A percentile compares a stretch with the other conserved stretches of the same genome.
These are phyloP conservation scores for Colinus virginianus DNA, from an alignment of 2,113 vertebrate species.

Conservation along the genomic window DNA sequence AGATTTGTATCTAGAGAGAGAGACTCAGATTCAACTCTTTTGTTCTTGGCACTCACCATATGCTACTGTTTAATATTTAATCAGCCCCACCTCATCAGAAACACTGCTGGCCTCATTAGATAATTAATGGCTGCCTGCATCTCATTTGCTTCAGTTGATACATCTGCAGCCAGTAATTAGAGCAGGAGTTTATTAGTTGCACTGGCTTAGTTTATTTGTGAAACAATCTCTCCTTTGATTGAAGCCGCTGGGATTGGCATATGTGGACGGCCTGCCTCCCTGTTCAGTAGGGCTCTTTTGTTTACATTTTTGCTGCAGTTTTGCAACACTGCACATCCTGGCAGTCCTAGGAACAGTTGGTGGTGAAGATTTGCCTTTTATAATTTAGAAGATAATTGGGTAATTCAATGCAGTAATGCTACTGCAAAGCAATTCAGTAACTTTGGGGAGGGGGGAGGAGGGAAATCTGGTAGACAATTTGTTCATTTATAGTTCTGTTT, in stretches of 20 bases:
- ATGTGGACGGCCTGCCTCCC: slow-evolving; percentile 76
- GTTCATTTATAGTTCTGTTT: slow-evolving; percentile 36
- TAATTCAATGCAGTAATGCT: slow-evolving; percentile 75
- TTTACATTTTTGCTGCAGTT: slow-evolving; percentile 82
- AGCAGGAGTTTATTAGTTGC: slow-evolving; percentile 85
- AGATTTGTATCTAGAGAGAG: background rate
- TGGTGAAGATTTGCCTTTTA: slow-evolving; percentile 81
- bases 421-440: slow-evolving; percentile 65
- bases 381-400: slow-evolving; percentile 85
- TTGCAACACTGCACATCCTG: slow-evolving; percentile 77
- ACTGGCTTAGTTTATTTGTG: slow-evolving; percentile 82
- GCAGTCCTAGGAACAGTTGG: slow-evolving; percentile 80
- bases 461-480: slow-evolving; percentile 45
- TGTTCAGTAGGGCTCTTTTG: slow-evolving; percentile 77
- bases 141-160: slow-evolving; percentile 85
- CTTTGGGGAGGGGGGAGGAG: slow-evolving; percentile 25
- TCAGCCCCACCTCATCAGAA: slow-evolving; percentile 87
- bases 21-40: slow-evolving; percentile 64
- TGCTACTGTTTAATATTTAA: slow-evolving; percentile 91
- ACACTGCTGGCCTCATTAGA: slow-evolving; percentile 86
- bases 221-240: slow-evolving; percentile 80
- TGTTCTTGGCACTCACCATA: slow-evolving; percentile 84
- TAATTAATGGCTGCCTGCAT: slow-evolving; percentile 86
- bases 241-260: slow-evolving; percentile 79
- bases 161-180: slow-evolving; percentile 90